Conservation (phyloP, 2,888 invertebrate genomes). For the Acleris sparsana region DNA sequence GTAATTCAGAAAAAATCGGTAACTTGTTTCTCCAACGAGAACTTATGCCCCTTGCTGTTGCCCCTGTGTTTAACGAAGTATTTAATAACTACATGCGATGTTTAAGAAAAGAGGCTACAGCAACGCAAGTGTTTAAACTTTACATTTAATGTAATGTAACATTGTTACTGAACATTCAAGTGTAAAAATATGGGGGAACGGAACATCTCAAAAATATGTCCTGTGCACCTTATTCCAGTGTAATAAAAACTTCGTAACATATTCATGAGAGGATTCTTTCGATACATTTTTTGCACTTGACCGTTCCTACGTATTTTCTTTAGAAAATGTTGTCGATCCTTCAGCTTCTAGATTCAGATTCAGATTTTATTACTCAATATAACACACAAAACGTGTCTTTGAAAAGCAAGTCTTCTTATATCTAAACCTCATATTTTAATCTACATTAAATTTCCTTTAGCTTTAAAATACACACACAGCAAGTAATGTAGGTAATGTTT, state of each 20-base stretch:
- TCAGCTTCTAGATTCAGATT: constrained; percentile 7
- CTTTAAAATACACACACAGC: no score
- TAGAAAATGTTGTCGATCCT: constrained; percentile 18
- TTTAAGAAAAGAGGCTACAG: constrained; percentile 17
- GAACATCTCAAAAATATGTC: no score
- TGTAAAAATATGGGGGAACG: no score
- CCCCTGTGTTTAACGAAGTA: constrained; percentile 21
- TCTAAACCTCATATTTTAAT: background rate
- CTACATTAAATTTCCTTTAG: no score
- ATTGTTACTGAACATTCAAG: background rate
- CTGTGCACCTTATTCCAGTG: no score
- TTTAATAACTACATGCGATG: constrained; percentile 28
- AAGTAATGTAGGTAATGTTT: no score
- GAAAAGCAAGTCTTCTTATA: background rate
- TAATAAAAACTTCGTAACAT: no score
- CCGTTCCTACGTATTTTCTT: constrained; percentile 11
- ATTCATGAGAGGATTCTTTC: no score
- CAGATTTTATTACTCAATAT: no score
- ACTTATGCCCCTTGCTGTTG: background rate
- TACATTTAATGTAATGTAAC: constrained; percentile 9
- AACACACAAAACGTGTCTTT: constrained; percentile 5
- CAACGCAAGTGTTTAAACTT: constrained; percentile 9
- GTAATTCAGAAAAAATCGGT: no score
- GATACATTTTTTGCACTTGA: no score
- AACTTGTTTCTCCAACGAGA: no score